phyloP scores from a whole-genome alignment of 2,888 invertebrate genomes.

The Melitaea athalia region DNA sequence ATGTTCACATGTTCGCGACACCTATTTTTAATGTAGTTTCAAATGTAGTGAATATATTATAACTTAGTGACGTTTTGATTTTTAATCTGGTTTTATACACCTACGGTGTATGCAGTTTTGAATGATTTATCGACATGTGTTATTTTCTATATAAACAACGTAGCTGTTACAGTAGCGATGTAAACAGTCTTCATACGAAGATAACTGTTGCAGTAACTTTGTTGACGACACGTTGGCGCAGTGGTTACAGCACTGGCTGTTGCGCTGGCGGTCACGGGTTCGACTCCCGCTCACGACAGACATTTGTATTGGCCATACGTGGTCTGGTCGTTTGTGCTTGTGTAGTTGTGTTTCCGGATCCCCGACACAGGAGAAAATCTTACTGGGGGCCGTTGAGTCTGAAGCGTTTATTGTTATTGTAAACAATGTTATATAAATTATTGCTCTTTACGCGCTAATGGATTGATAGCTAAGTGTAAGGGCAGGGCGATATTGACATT shows the following conservation, averaged over 20 bases:
- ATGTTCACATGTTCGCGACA: background rate
- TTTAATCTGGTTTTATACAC: background rate
- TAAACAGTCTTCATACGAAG: background rate
- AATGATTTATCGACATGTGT: background rate
- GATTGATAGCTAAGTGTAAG: background rate
- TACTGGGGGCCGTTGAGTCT: too few species aligned
- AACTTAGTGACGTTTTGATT: background rate
- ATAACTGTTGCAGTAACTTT: too few species aligned
- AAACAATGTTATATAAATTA: background rate
- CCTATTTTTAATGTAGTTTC: conserved; percentile 13
- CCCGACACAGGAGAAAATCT: too few species aligned
- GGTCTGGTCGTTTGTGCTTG: too few species aligned
- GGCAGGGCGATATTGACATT: background rate
- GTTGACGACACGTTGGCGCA: too few species aligned
- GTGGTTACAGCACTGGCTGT: too few species aligned
- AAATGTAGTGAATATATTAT: background rate
- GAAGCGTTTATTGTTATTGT: too few species aligned
- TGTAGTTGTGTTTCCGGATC: too few species aligned
- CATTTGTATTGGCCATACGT: too few species aligned
- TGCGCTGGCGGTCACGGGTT: too few species aligned
- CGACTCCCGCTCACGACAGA: too few species aligned
- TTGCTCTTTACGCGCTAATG: conserved; percentile 2
- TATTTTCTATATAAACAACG: background rate
- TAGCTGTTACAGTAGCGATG: background rate
- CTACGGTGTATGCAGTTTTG: background rate